Evolutionary conservation across 2,113 vertebrate genomes (phyloP), one percentile per base, ranked within the genome.

Genomic region (Noturus placidus): DNA sequence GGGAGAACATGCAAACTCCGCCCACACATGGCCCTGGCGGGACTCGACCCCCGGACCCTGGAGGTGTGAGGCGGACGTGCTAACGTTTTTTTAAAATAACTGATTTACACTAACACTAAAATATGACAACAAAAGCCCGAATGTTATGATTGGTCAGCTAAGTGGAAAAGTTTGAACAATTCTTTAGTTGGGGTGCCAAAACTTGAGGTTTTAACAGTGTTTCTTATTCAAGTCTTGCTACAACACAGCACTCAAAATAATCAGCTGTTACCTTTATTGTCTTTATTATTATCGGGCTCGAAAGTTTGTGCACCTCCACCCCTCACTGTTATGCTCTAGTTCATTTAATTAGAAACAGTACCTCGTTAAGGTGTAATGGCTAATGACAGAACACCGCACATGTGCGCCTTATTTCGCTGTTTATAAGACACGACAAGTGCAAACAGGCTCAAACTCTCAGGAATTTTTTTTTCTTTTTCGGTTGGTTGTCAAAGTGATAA

Each of bases 381-480:
- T 70, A 38, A 38, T 27, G 25, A 50, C 38, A n/a, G 74, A 50
- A 50, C 13, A 27, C 72, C 15, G 74, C 42, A 77, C 74, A 50
- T n/a, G 42, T 50, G 42, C 13, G 0, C 25, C 9, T 22, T 22
- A 35, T 42, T n/a, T 6, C 15, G 74, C 50, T 10, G 15, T 77
- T 77, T 13, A 50, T 50, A 77, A 77, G 42, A 42, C 74, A 77
- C 50, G 74, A 77, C 50, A 74, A 46, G 70, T 74, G 70, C 9
- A 74, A 72, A 35, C 69, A 72, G 69, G 38, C 38, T 42, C 33
- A 38, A 38, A 72, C 33, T 20, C 14, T 15, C 15, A 35, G 67
- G 67, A 70, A 35, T 50, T 10, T 50, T 10, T 50, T 50, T 17
- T 7, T n/a, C n/a, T n/a, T 13, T 70, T 70, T 70, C 7, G 17